A percentile compares a stretch with the other conserved stretches of the same genome.
Evolutionary conservation across 2,113 vertebrate species (phyloP).

Genomic region (Tautogolabrus adspersus): DNA sequence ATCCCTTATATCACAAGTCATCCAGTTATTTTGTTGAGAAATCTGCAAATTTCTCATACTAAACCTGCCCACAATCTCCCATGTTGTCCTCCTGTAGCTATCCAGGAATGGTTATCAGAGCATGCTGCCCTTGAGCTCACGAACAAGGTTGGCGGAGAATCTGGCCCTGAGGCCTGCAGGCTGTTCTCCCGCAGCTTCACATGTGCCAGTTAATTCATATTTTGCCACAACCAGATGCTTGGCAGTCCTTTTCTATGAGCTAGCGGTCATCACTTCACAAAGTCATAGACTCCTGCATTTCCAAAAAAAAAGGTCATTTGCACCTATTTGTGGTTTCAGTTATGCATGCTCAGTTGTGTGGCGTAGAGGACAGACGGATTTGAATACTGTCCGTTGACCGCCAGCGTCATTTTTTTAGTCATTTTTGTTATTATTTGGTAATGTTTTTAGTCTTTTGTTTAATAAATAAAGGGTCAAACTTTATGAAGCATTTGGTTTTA

Average conservation of each 20-base stretch:
- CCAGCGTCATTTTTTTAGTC: too few species aligned
- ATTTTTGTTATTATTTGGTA: too few species aligned
- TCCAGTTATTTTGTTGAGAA: neutral
- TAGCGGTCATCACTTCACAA: neutral
- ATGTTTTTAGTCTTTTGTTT: too few species aligned
- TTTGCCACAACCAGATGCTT: neutral
- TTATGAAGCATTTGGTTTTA: too few species aligned
- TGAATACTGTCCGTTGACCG: too few species aligned
- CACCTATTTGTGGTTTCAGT: too few species aligned
- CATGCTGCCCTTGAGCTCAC: neutral
- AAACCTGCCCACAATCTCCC: neutral
- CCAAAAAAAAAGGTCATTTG: neutral
- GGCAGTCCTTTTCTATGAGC: neutral
- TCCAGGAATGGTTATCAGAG: neutral
- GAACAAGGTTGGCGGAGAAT: neutral
- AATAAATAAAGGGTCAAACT: too few species aligned
- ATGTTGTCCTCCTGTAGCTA: neutral
- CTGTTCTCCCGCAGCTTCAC: slow-evolving; percentile 3
- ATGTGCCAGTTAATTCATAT: slow-evolving; percentile 5
- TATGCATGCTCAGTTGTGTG: too few species aligned
- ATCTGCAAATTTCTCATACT: neutral
- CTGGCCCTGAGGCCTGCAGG: neutral
- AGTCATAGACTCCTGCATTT: neutral
- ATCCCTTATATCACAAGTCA: neutral
- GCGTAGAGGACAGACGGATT: too few species aligned